Base-by-base conservation (phyloP, 2,797 vertebrate species). In the Coilia nasus region DNA sequence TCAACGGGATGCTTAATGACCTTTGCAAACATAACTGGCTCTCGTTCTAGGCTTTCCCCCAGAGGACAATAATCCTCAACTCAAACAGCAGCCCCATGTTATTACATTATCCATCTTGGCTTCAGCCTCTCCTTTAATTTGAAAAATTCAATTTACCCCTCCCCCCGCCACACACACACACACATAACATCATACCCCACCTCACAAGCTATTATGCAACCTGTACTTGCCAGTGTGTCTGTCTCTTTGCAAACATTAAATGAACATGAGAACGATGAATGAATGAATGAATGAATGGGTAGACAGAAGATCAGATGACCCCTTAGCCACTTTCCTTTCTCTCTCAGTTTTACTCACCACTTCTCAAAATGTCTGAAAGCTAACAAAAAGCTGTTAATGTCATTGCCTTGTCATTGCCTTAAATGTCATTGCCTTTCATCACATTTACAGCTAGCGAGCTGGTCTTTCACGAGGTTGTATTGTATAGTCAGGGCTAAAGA, bases 381-480 rank as follows among this genome's bases (percentile, higher is more conserved):
- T 19, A 15, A 41, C 31, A 75, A 62, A 41, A 41, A 41, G 35
- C 35, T 41, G 35, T 75, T 15, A 71, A 75, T 75, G 67, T 35
- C 67, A 75, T 31, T 41, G 35, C 35, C 35, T 75, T 75, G 67
- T 35, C 67, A 75, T 31, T 41, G 35, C 35, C 35, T 75, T 15
- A 75, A 71, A 75, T 75, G 67, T 35, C 67, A 75, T 31, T 19
- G 28, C 4, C 67, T 75, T 75, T 75, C 44, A 64, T 83, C 60
- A 50, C 46, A 25, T 67, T 23, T 23, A n/a, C 11, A 12, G 59
- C 19, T n/a, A 64, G 41, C 3, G 19, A 64, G 11, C 6, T 64
- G n/a, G 21, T 25, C 46, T 83, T 67, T 28, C 17, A 75, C 25
- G 28, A 6, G 28, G 28, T 41, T 41, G 67, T 35, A 41, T 75